Percentiles rank a stretch among this genome's conserved stretches.
These are phyloP conservation scores for Microchirus variegatus DNA, from an alignment of 2,797 vertebrate genomes.

Conservation along the genomic window DNA sequence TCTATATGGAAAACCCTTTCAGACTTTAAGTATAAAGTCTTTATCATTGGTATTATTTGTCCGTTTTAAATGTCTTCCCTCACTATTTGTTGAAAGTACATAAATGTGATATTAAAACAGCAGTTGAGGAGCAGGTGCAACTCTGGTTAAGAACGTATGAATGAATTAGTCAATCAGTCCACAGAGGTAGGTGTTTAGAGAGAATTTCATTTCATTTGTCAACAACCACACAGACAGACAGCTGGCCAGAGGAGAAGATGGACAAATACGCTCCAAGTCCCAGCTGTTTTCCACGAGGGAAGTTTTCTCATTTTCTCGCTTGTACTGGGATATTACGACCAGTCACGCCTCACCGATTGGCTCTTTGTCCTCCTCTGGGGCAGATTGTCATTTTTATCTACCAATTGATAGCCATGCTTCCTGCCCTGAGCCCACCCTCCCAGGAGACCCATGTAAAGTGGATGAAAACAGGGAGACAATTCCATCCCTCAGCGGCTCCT, in stretches of 20 bases:
- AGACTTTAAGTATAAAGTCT: neutral
- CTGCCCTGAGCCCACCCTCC: constrained; percentile 74
- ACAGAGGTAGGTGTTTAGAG: constrained; percentile 4
- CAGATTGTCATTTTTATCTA: constrained; percentile 81
- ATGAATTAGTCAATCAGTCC: constrained; percentile 19
- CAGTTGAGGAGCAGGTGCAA: neutral
- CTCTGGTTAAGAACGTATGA: neutral
- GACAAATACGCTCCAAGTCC: constrained; percentile 42
- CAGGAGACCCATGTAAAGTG: constrained; percentile 75
- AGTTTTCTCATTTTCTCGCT: constrained; percentile 75
- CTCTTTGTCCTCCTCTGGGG: constrained; percentile 76
- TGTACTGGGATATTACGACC: constrained; percentile 72
- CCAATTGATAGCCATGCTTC: constrained; percentile 78
- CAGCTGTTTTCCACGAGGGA: constrained; percentile 71
- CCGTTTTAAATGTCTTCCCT: neutral
- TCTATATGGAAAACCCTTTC: neutral
- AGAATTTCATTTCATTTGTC: constrained; percentile 29
- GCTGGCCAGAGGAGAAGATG: constrained; percentile 19
- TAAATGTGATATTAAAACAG: neutral
- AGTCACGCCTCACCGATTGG: constrained; percentile 74
- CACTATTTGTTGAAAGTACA: neutral
- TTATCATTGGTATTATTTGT: neutral
- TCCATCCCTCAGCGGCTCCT: constrained; percentile 75
- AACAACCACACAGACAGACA: constrained; percentile 5
- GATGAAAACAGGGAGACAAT: constrained; percentile 79